Base-by-base conservation (phyloP, 2,797 vertebrate species). In the Sitta carolinensis region DNA sequence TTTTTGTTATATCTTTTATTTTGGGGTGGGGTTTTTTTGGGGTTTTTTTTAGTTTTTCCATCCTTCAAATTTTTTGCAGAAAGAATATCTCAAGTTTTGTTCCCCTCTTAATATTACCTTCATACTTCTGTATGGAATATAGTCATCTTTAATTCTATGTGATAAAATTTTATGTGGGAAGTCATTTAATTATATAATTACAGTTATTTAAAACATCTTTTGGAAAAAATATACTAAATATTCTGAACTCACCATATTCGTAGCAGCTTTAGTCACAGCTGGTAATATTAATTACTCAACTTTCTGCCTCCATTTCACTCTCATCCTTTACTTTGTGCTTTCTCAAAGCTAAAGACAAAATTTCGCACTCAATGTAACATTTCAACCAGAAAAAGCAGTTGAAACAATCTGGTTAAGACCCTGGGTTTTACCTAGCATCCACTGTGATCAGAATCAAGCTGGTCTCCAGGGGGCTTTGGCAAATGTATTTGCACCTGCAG, bases 241-340 rank as follows among this genome's bases (percentile, higher is more conserved):
- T 54, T 73, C 57, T 85, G 34, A 87, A 23, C 10, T 87, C 38
- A 40, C 30, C 13, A 10, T 68, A 52, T 78, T 89, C 0, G 0
- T 27, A 72, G 40, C 23, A 48, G 27, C 9, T 95, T 90, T 85
- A 87, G 58, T 87, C 64, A 89, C 84, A 95, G 45, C 23, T 90
- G 40, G 22, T 27, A 68, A 48, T 89, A 94, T 61, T 89, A 94
- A 77, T 87, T 93, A 25, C 58, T 89, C 22, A 74, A 64, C 72
- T 75, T 95, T 93, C 64, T 93, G 61, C 40, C 40, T 94, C 69
- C 7, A 11, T 59, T 94, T 73, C 79, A 88, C 40, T 67, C 52
- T 76, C 27, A 25, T 84, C 16, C 59, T 87, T 82, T 82, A 69
- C 57, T 89, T 94, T 43, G 11, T 83, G 13, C 29, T 83, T 92